Evolutionary conservation across 2,797 vertebrate species (phyloP).

Genomic region (Platalea minor): DNA sequence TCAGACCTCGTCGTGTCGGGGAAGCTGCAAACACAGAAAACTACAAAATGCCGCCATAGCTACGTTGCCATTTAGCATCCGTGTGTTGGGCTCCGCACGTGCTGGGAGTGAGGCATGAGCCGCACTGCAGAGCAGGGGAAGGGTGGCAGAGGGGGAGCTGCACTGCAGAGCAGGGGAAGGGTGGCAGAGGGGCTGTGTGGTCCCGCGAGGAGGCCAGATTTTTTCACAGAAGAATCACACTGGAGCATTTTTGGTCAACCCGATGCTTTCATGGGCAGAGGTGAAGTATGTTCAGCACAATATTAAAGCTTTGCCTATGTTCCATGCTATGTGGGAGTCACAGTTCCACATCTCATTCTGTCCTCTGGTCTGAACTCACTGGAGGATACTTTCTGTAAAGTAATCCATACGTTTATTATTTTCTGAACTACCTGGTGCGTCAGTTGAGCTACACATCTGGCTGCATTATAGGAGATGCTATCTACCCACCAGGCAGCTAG

Average conservation of each 20-base stretch:
- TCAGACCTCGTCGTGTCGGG: fast-evolving
- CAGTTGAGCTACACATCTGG: not conserved
- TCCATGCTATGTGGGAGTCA: not conserved
- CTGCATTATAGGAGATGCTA: not conserved
- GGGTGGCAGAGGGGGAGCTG: fast-evolving
- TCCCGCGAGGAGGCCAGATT: fast-evolving
- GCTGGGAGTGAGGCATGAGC: not conserved
- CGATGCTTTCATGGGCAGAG: not conserved
- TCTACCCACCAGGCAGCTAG: not conserved
- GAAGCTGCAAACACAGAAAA: not conserved
- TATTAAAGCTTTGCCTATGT: not conserved
- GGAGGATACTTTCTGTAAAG: not conserved
- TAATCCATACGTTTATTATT: not conserved
- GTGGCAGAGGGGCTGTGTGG: fast-evolving
- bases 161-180: too few species aligned
- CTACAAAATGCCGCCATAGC: fast-evolving
- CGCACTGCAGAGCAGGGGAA: too few species aligned
- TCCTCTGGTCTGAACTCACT: not conserved
- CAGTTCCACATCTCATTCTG: not conserved
- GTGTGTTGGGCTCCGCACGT: fast-evolving
- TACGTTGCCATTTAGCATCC: fast-evolving
- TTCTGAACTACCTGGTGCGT: not conserved
- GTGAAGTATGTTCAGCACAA: not conserved
- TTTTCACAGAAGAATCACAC: not conserved
- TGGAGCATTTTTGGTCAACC: not conserved